These are phyloP conservation scores for Ceratina australensis DNA, from an alignment of 1,140 invertebrate genomes.

Conservation along the genomic window DNA sequence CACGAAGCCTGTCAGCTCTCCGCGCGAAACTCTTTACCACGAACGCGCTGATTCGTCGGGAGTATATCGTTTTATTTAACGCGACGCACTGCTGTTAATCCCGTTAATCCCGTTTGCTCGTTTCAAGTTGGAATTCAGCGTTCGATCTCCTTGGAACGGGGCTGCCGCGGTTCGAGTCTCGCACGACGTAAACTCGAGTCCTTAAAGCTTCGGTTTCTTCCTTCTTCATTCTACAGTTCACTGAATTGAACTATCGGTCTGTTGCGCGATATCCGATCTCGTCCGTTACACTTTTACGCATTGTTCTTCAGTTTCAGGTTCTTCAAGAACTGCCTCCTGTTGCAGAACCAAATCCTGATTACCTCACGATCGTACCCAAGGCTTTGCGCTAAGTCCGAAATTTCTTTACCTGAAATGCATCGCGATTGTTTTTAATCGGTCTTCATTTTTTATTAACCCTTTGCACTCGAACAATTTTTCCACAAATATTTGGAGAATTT, in stretches of 20 bases:
- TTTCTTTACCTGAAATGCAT: conserved; percentile 90
- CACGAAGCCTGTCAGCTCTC: not conserved
- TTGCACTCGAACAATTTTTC: too few species aligned
- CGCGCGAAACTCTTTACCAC: not conserved
- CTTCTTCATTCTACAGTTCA: not conserved
- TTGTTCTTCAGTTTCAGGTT: conserved; percentile 96
- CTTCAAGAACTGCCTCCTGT: conserved; percentile 97
- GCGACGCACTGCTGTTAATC: conserved; percentile 7
- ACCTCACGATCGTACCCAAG: conserved; percentile 98
- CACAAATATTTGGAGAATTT: too few species aligned
- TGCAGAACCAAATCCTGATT: conserved; percentile 99
- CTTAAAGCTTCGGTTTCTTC: conserved; percentile 34
- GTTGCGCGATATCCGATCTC: not conserved
- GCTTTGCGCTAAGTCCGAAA: conserved; percentile 96
- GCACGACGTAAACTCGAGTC: conserved; percentile 24
- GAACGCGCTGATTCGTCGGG: conserved; percentile 19
- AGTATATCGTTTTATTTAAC: conserved; percentile 22
- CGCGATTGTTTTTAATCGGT: too few species aligned
- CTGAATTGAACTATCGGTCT: conserved; percentile 7
- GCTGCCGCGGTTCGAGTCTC: not conserved
- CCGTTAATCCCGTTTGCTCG: not conserved
- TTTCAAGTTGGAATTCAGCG: not conserved
- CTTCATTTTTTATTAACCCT: too few species aligned
- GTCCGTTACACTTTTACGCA: conserved; percentile 24
- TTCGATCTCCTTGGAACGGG: not conserved